Evolutionary conservation across 2,888 invertebrate species (phyloP).

Genomic region (Orthosia gothica): DNA sequence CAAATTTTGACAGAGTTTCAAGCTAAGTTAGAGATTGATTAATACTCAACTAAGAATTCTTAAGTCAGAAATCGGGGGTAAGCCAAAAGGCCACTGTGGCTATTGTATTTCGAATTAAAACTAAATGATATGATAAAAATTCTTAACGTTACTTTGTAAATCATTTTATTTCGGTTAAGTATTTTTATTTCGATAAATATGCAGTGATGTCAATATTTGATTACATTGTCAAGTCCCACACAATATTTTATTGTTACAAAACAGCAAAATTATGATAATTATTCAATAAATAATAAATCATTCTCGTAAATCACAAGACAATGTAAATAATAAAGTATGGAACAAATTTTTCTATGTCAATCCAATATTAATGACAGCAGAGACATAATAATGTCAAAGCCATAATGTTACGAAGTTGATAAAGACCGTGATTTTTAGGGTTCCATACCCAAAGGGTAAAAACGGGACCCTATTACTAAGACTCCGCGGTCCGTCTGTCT

Average conservation of each 20-base stretch:
- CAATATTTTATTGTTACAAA: neutral
- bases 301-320: conserved; percentile 10
- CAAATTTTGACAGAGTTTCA: no score
- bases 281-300: conserved; percentile 23
- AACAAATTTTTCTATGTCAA: conserved; percentile 4
- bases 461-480: no score
- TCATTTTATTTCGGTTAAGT: no score
- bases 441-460: no score
- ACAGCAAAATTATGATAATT: conserved; percentile 21
- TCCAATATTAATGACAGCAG: neutral
- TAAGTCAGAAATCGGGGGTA: no score
- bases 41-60: no score
- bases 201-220: neutral
- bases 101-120: no score
- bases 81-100: no score
- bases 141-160: no score
- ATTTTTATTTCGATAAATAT: neutral
- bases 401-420: neutral
- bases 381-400: neutral
- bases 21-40: no score
- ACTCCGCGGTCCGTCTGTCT: no score
- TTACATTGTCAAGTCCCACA: neutral
- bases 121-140: no score
- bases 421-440: neutral
- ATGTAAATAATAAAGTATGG: conserved; percentile 13